A percentile compares a stretch with the other conserved stretches of the same genome.
These are phyloP conservation scores for Scomber japonicus DNA, from an alignment of 2,113 vertebrate species.

Conservation along the genomic window DNA sequence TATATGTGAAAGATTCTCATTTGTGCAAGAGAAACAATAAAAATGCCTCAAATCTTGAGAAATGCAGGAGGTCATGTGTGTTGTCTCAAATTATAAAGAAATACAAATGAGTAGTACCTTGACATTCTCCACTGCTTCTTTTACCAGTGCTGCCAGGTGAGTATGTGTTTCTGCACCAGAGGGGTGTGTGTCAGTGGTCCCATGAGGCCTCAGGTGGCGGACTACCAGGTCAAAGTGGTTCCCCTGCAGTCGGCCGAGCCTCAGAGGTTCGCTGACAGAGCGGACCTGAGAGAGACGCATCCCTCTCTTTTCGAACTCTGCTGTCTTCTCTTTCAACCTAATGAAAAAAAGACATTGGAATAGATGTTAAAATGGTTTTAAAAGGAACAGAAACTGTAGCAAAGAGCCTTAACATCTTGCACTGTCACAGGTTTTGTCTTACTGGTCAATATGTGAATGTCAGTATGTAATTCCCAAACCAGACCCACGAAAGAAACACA, in stretches of 20 bases:
- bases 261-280: constrained; percentile 85
- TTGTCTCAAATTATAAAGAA: not conserved
- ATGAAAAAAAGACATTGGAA: not conserved
- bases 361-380: not conserved
- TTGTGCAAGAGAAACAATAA: too few species aligned
- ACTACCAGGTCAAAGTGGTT: constrained; percentile 94
- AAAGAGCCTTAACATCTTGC: not conserved
- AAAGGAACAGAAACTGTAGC: not conserved
- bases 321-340: constrained; percentile 88
- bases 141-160: constrained; percentile 84
- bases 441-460: not conserved
- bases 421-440: not conserved
- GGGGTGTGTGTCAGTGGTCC: constrained; percentile 38
- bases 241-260: constrained; percentile 91
- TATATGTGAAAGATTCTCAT: too few species aligned
- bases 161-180: not conserved
- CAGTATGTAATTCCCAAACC: not conserved
- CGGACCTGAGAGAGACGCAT: constrained; percentile 87
- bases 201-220: constrained; percentile 86
- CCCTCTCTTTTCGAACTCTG: constrained; percentile 87
- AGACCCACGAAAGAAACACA: not conserved
- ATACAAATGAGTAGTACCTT: constrained; percentile 80
- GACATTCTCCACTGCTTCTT: constrained; percentile 89
- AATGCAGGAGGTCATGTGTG: not conserved
- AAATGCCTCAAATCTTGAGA: not conserved